Evolutionary conservation across 2,797 vertebrate species (phyloP), one percentile per base, ranked within the genome.

Genomic region (Ataeniobius toweri): DNA sequence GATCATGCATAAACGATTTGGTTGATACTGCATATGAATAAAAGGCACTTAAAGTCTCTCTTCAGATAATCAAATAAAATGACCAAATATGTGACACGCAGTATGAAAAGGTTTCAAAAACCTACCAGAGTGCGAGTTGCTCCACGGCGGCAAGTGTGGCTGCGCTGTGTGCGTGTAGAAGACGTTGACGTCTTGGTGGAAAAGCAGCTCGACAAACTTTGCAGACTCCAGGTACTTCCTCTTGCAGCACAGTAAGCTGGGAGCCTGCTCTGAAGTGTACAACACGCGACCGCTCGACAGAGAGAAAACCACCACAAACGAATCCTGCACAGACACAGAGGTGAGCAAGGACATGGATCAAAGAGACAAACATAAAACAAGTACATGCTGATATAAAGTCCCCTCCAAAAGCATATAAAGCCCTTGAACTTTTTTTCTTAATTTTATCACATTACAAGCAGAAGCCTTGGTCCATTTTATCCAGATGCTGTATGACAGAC

Each of bases 121-220:
- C 91, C 79, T 87, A 98, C 97, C 96, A 87, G 92, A 94, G 80
- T 94, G 95, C 0, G 94, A 93, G 84, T 95, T 87, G 83, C 94
- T 96, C 97, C 97, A 98, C 31, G 95, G 95, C 0, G 97, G 97
- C 51, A 98, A 93, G 80, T 96, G 96, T 1, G 95, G 94, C 80
- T 94, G 96, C 1, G 95, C 96, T 0, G 96, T 98, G 91, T 97
- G 95, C 0, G 92, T 90, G 75, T 96, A 97, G 93, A 98, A 98
- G 78, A 97, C 95, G 1, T 96, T 96, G 77, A 97, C 94, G 6
- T 99, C 97, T 86, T 96, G 96, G 85, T 97, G 97, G 75, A 96
- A 96, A 22, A 98, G 96, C 80, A 98, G 91, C 88, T 98, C 96
- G 8, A 96, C 96, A 53, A 99, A 98, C 73, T 94, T 96, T 6